Conservation (phyloP, 2,113 vertebrate genomes). For the Pampusana beccarii region DNA sequence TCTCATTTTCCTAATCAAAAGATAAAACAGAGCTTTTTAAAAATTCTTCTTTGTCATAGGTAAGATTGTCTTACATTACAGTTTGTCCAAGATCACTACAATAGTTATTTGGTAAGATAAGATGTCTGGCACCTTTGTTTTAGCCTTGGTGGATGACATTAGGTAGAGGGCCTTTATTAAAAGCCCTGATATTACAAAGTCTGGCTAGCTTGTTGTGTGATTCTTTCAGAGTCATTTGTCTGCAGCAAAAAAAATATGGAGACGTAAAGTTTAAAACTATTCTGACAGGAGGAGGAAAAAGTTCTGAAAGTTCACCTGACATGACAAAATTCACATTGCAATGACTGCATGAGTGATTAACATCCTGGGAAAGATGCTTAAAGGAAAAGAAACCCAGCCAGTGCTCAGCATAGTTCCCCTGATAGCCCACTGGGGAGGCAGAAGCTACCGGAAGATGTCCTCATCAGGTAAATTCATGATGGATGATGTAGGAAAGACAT, state of each 20-base stretch:
- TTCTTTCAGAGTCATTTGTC: neutral
- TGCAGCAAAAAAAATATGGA: neutral
- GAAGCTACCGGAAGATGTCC: neutral
- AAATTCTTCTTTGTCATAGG: neutral
- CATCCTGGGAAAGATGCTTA: neutral
- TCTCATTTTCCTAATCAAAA: neutral
- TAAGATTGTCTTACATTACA: neutral
- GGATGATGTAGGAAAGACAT: neutral
- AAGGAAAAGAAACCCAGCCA: neutral
- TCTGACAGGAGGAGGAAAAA: neutral
- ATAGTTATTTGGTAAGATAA: neutral
- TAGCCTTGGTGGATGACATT: neutral
- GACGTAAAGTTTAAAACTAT: neutral
- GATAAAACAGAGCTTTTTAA: neutral
- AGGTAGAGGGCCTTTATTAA: neutral
- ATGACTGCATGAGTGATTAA: neutral
- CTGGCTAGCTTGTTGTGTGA: neutral
- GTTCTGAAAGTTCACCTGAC: neutral
- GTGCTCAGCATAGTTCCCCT: neutral
- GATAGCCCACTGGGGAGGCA: neutral
- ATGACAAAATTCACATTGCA: neutral
- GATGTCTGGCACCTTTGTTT: neutral
- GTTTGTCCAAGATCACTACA: neutral
- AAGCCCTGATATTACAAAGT: neutral
- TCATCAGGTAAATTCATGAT: neutral